Conservation (phyloP, 2,113 vertebrate genomes). For the Galbula dea region DNA sequence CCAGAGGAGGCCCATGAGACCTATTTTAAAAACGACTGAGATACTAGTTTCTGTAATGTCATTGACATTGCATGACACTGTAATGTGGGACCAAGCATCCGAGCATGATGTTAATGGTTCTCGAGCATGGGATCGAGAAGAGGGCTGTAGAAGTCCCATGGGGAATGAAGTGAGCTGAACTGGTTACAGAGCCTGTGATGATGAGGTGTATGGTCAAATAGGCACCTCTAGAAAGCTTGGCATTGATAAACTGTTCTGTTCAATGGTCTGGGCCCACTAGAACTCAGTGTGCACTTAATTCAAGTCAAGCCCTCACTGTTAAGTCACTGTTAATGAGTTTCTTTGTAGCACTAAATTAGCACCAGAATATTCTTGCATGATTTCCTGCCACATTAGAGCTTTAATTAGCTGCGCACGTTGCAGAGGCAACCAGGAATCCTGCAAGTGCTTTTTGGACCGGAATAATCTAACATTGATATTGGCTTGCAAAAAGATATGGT, state of each 20-base stretch:
- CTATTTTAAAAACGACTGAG: background rate
- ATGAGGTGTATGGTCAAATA: background rate
- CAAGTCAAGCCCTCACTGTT: background rate
- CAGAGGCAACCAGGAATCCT: background rate
- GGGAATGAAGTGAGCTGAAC: background rate
- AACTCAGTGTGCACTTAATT: background rate
- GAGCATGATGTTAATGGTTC: background rate
- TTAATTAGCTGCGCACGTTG: background rate
- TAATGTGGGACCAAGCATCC: background rate
- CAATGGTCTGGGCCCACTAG: background rate
- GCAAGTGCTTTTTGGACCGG: background rate
- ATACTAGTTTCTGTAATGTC: background rate
- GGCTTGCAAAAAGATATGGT: background rate
- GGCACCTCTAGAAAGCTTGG: background rate
- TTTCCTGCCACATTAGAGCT: background rate
- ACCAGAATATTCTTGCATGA: background rate
- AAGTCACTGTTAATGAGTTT: background rate
- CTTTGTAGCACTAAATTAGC: background rate
- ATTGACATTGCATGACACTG: too few relatives aligned
- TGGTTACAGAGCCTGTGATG: background rate
- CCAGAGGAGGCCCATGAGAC: background rate
- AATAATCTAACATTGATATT: background rate
- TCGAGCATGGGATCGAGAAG: background rate
- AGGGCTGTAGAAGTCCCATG: background rate
- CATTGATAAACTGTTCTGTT: background rate